A percentile compares a stretch with the other conserved stretches of the same genome.
Conservation (phyloP, 2,113 vertebrate genomes). For the Paralichthys olivaceus region DNA sequence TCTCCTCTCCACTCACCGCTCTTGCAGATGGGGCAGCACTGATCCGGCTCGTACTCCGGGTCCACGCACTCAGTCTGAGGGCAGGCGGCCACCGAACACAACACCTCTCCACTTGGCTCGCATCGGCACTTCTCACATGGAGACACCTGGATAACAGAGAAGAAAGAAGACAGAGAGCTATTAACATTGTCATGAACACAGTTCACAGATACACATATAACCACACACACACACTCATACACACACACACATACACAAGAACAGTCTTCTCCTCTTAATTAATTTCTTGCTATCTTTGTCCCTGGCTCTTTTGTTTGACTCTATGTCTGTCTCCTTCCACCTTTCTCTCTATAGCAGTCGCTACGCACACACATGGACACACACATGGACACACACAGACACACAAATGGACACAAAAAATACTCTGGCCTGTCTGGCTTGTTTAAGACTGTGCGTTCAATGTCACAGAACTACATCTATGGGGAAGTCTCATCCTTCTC, state of each 20-base stretch:
- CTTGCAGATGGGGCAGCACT: constrained; percentile 99
- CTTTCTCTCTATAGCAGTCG: constrained; percentile 8
- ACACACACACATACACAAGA: background rate
- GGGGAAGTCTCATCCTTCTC: constrained; percentile 26
- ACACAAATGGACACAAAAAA: no score
- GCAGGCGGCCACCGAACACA: constrained; percentile 95
- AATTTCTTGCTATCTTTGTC: constrained; percentile 41
- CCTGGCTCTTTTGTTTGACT: constrained; percentile 28
- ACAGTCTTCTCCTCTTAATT: constrained; percentile 29
- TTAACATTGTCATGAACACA: constrained; percentile 21
- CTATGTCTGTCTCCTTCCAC: constrained; percentile 8
- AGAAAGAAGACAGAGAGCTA: constrained; percentile 13
- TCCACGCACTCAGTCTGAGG: constrained; percentile 98
- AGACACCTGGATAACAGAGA: constrained; percentile 89
- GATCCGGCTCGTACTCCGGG: constrained; percentile 96
- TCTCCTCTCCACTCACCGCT: constrained; percentile 84
- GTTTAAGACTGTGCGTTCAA: constrained; percentile 31
- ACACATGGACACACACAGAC: no score
- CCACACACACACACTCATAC: background rate
- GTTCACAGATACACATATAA: constrained; percentile 17
- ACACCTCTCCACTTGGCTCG: constrained; percentile 93
- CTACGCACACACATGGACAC: no score
- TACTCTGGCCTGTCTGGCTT: constrained; percentile 9
- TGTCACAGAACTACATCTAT: constrained; percentile 40
- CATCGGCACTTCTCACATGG: constrained; percentile 95